Percentiles rank a stretch among this genome's conserved stretches.
Evolutionary conservation across 2,113 vertebrate species (phyloP).

Genomic region (Myxocyprinus asiaticus): DNA sequence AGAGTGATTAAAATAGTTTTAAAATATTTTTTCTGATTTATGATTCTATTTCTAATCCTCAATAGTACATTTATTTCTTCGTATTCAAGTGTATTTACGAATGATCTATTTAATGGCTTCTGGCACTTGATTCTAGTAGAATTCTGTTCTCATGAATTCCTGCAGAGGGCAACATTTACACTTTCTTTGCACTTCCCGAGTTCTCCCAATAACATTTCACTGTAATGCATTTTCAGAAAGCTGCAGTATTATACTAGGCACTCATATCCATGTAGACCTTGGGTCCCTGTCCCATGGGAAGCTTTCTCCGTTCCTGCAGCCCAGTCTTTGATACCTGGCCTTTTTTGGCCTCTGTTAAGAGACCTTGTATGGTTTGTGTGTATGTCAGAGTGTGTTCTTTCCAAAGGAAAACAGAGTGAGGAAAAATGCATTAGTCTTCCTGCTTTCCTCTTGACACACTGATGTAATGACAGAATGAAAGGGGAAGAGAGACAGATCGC

Average conservation of each 20-base stretch:
- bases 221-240: background rate
- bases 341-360: background rate
- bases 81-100: background rate
- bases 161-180: slow-evolving; percentile 37
- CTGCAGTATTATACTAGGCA: background rate
- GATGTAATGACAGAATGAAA: slow-evolving; percentile 4
- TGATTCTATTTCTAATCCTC: background rate
- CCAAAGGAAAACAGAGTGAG: slow-evolving; percentile 28
- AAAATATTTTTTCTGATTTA: background rate
- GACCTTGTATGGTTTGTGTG: background rate
- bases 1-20: background rate
- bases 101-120: background rate
- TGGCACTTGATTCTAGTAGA: background rate
- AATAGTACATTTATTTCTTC: background rate
- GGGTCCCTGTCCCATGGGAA: background rate
- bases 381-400: slow-evolving; percentile 31
- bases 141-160: background rate
- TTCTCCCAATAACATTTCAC: background rate
- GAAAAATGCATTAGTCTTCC: slow-evolving; percentile 24
- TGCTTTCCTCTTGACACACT: slow-evolving; percentile 14
- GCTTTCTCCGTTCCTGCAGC: background rate
- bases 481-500: background rate
- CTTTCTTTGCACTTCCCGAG: background rate
- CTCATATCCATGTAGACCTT: background rate
- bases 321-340: slow-evolving; percentile 12